Evolutionary conservation across 2,113 vertebrate species (phyloP), one percentile per base, ranked within the genome.

Genomic region (Tympanuchus pallidicinctus): DNA sequence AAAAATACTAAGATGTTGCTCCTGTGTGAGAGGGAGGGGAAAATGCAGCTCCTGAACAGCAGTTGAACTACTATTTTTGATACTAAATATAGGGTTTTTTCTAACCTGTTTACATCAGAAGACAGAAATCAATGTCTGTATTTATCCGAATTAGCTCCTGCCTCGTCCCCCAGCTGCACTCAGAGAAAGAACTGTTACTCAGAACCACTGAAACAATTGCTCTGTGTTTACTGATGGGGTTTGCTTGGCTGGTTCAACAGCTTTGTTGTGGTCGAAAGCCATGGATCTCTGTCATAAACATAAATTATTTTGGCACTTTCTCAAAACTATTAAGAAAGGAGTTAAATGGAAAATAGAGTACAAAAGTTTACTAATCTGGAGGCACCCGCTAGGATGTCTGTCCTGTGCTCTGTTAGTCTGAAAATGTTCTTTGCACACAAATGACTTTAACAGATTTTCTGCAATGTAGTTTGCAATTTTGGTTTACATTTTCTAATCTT

Each of bases 401-500:
- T 79, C 83, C 47, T 88, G 3, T n/a, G 10, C 21, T 89, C 63
- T 69, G 22, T 73, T 88, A n/a, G 5, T 79, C 87, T 93, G 78
- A 92, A 82, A 93, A 83, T 43, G 38, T 57, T 75, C 21, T 94
- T 90, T 79, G 59, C 50, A 47, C 32, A 13, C 47, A 85, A 67
- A 92, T 88, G 1, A 69, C 63, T 92, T 80, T 8, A 88, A 38
- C 82, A 94, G 85, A 71, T 89, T 92, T 93, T 91, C 76, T 78
- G 0, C 32, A 34, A 21, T 14, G 11, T 59, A n/a, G 15, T 82
- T 92, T 59, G 54, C 32, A 36, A 6, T 27, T 82, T 59, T 88
- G 17, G 66, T 91, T 87, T 86, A 30, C 22, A 11, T 73, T 92
- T 90, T 93, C 92, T 90, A 36, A 12, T 86, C 47, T 78, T 83